Percentiles rank a stretch among this genome's conserved stretches.
Evolutionary conservation across 2,888 invertebrate species (phyloP).

Genomic region (Ormyrus labotus): DNA sequence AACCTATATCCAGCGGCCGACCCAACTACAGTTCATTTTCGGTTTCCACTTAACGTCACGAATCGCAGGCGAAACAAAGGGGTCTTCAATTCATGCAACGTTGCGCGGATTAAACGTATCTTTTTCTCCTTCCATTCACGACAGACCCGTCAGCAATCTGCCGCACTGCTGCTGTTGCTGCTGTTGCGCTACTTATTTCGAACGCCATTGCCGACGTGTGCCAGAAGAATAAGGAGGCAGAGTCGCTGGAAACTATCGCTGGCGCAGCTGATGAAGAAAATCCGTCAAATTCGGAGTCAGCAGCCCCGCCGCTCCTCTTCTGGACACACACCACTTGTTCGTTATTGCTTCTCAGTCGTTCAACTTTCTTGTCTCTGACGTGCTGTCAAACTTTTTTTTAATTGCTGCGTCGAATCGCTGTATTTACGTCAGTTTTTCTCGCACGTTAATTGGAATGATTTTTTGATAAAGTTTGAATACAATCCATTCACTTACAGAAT

Average conservation of each 20-base stretch:
- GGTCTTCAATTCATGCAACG: neutral
- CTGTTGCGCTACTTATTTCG: too few species aligned
- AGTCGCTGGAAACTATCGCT: neutral
- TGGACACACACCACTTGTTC: neutral
- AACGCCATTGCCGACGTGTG: neutral
- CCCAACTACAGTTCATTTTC: conserved; percentile 47
- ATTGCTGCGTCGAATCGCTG: too few species aligned
- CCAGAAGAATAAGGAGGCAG: neutral
- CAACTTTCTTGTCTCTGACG: neutral
- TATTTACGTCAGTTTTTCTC: too few species aligned
- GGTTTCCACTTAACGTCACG: conserved; percentile 39
- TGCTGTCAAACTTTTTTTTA: neutral
- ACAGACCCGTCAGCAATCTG: too few species aligned
- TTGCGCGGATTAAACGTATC: conserved; percentile 38
- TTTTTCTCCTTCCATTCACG: neutral
- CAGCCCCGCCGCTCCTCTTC: neutral
- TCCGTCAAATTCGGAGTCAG: neutral
- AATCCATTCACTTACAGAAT: too few species aligned
- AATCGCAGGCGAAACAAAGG: conserved; percentile 34
- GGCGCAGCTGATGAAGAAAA: conserved; percentile 1
- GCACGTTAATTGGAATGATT: too few species aligned
- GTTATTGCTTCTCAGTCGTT: conserved; percentile 25
- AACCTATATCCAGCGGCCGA: neutral
- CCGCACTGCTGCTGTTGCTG: too few species aligned
- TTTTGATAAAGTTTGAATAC: too few species aligned